Conservation (phyloP, 2,113 vertebrate species). For the Alectura lathami region DNA sequence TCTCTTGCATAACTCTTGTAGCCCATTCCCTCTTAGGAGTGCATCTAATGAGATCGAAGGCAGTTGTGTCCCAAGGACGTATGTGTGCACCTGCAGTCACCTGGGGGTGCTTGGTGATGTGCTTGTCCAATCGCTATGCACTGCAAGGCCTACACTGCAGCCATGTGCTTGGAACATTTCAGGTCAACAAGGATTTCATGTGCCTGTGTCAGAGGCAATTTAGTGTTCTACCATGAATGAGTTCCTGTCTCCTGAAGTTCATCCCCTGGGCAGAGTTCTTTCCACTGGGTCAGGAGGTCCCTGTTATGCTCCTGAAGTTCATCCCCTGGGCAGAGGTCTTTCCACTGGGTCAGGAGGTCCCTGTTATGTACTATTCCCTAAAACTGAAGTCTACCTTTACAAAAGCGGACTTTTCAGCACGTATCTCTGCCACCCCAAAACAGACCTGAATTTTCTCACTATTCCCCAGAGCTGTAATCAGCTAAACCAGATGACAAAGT, state of each 20-base stretch:
- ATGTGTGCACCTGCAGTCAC: background rate
- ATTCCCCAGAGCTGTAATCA: background rate
- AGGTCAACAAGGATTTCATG: background rate
- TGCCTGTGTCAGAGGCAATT: background rate
- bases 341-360: background rate
- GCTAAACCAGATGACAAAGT: conserved; percentile 22
- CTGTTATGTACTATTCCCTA: background rate
- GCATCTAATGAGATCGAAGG: background rate
- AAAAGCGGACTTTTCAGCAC: background rate
- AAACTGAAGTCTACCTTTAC: background rate
- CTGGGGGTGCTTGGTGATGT: background rate
- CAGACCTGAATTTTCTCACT: background rate
- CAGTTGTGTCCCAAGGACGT: background rate
- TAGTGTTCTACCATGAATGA: background rate
- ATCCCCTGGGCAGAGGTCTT: background rate
- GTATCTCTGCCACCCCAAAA: background rate
- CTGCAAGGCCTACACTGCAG: background rate
- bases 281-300: background rate
- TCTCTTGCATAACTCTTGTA: background rate
- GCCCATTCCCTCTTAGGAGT: background rate
- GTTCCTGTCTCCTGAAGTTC: background rate
- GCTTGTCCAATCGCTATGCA: rapidly evolving
- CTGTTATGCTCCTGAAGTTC: background rate
- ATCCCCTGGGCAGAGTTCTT: background rate
- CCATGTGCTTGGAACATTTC: rapidly evolving